phyloP scores from a whole-genome alignment of 2,888 invertebrate species.

The Smittia sp. region DNA sequence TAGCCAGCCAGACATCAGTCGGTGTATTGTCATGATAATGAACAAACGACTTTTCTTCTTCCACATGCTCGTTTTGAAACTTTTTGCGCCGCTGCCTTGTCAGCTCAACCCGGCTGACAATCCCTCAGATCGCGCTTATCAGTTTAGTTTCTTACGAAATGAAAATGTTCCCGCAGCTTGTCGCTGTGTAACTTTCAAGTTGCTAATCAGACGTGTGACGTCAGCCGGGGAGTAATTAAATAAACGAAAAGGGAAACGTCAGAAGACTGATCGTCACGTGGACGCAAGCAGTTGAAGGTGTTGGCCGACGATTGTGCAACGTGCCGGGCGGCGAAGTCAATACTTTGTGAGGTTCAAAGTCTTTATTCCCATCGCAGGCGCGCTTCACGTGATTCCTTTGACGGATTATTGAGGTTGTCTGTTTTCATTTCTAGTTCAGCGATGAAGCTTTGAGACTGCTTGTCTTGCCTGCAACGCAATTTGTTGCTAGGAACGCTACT shows the following conservation, averaged over 20 bases:
- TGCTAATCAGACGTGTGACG: too few species aligned
- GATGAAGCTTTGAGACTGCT: not conserved
- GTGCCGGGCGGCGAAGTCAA: not conserved
- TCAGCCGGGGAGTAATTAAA: too few species aligned
- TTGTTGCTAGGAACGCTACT: not conserved
- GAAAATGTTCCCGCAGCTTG: too few species aligned
- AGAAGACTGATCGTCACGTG: too few species aligned
- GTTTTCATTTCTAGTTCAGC: not conserved
- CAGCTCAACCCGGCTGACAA: not conserved
- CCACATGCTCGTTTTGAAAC: not conserved
- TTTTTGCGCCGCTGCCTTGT: not conserved
- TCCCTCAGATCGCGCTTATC: not conserved
- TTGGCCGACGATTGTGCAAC: not conserved
- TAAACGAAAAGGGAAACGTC: too few species aligned
- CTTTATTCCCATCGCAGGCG: not conserved
- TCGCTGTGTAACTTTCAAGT: not conserved
- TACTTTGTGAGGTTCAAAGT: constrained; percentile 5
- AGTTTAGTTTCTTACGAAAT: not conserved
- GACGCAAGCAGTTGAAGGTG: too few species aligned
- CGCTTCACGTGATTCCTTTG: constrained; percentile 10
- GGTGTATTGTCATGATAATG: constrained; percentile 37
- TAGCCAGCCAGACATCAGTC: constrained; percentile 35
- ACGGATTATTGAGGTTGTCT: not conserved
- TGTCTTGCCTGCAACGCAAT: constrained; percentile 2
- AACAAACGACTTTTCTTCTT: not conserved